Conservation (phyloP, 1,140 invertebrate genomes). For the Pteromalus puparum region DNA sequence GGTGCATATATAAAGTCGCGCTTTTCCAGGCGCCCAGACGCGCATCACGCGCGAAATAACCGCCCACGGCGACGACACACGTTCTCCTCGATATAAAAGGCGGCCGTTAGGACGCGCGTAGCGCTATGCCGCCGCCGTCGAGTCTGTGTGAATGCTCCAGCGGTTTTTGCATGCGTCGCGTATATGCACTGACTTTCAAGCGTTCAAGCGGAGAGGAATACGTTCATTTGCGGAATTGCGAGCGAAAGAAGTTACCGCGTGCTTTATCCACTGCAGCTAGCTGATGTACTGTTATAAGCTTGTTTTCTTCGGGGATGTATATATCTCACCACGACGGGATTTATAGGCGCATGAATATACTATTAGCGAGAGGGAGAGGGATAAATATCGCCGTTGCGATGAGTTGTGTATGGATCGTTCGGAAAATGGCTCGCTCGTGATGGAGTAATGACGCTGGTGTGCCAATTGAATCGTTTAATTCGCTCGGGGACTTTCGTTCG, state of each 20-base stretch:
- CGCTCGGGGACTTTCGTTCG: neutral
- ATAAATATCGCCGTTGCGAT: neutral
- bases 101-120: neutral
- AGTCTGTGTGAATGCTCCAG: neutral
- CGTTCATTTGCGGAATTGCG: conserved; percentile 23
- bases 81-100: conserved; percentile 11
- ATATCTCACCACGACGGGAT: neutral
- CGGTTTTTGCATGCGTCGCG: neutral
- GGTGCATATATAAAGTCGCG: neutral
- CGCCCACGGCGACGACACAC: conserved; percentile 5
- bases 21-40: conserved; percentile 11
- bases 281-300: conserved; percentile 22
- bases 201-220: neutral
- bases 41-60: conserved; percentile 14
- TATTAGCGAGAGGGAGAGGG: neutral
- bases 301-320: neutral
- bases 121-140: neutral
- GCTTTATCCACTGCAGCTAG: too few species aligned
- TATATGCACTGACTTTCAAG: neutral
- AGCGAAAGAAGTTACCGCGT: conserved; percentile 3
- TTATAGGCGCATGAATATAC: neutral
- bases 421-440: neutral
- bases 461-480: neutral
- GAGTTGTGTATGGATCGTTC: neutral
- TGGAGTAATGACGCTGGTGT: neutral